Evolutionary conservation across 2,113 vertebrate species (phyloP), one percentile per base, ranked within the genome.

Genomic region (Scytalopus superciliaris): DNA sequence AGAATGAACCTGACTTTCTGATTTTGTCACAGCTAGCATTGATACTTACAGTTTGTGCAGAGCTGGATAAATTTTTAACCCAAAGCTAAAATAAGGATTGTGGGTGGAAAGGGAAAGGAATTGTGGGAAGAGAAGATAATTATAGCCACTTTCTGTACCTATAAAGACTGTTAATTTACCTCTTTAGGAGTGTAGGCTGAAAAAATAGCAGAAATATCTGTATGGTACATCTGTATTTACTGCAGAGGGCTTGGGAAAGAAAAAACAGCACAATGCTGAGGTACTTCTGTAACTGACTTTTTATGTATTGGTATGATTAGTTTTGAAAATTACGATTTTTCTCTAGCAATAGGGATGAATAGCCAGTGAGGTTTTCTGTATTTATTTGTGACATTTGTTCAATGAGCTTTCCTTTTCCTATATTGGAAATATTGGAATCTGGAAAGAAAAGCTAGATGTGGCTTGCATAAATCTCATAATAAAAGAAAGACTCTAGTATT

Each of bases 101-200:
- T 84, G 90, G 56, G 84, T 85, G 90, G 90, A 87, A 59, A 95
- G 42, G 19, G 77, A 77, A 62, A 63, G 62, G 87, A 91, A 76
- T 8, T 94, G 66, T 93, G 78, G 84, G 90, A 96, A 87, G 44
- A 44, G 30, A 75, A 44, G 56, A 55, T 91, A 89, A 77, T 94
- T 89, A 74, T 57, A 95, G 64, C 63, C 3, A 14, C 50, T 84
- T 47, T 75, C 37, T 57, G 42, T 77, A 72, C 73, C 47, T 91
- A 53, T 55, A 45, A 70, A 72, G 69, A 35, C 64, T 79, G 44
- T 39, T 78, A 55, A 82, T 78, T 78, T 89, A 42, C 68, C 8
- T 83, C n/a, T 19, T 50, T 56, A 70, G 50, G 70, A 82, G 39
- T 77, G 53, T 2, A 57, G 56, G 30, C n/a, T 64, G 30, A 67